phyloP scores from a whole-genome alignment of 2,888 invertebrate genomes.

The Microdon myrmicae region DNA sequence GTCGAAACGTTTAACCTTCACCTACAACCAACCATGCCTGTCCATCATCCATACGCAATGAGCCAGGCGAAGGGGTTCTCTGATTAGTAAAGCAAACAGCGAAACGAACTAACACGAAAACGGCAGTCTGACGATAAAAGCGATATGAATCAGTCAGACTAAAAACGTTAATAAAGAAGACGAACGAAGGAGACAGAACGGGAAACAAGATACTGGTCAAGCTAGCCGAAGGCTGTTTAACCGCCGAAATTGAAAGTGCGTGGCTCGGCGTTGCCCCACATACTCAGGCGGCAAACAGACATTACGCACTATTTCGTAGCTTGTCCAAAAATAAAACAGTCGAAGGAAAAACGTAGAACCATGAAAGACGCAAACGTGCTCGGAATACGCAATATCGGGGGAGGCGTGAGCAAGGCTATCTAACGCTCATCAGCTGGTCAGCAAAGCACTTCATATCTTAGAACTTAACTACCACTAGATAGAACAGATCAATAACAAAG shows the following conservation, averaged over 20 bases:
- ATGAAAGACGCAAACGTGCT: constrained; percentile 24
- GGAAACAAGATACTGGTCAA: constrained; percentile 13
- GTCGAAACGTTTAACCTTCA: constrained; percentile 50
- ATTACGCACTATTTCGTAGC: constrained; percentile 40
- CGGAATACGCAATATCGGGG: constrained; percentile 8
- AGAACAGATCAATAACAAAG: too few species aligned
- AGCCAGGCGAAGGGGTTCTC: constrained; percentile 47
- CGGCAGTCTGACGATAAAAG: constrained; percentile 9
- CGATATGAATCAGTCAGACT: constrained; percentile 5
- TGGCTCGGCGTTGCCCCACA: constrained; percentile 12
- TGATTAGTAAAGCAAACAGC: constrained; percentile 53
- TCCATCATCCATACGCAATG: constrained; percentile 52
- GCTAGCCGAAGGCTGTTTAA: too few species aligned
- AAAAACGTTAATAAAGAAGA: constrained; percentile 19
- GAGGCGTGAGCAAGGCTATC: constrained; percentile 3
- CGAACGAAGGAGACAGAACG: constrained; percentile 2
- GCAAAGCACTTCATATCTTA: too few species aligned
- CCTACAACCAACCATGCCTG: constrained; percentile 52
- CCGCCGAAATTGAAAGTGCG: constrained; percentile 39
- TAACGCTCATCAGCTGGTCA: background rate
- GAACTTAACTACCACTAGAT: too few species aligned
- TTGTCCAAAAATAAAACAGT: constrained; percentile 26
- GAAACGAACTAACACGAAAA: constrained; percentile 18
- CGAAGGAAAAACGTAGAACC: constrained; percentile 12
- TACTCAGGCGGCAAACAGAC: constrained; percentile 16